Evolutionary conservation across 2,888 invertebrate genomes (phyloP), one percentile per base, ranked within the genome.

Genomic region (Cantharis flavilabris): DNA sequence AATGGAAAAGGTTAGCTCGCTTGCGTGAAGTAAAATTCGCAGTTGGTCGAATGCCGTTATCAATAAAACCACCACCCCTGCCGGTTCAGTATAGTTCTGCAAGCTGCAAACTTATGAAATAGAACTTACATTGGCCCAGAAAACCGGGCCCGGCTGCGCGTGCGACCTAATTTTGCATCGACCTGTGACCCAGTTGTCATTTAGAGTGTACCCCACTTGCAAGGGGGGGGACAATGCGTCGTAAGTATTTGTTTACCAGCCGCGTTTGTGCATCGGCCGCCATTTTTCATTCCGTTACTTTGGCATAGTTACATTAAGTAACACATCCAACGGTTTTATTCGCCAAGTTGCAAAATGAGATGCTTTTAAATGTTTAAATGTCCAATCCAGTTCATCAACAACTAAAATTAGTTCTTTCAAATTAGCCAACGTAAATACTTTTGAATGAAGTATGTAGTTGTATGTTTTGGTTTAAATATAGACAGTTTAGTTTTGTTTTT

Each of bases 101-200:
- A 67, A 70, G 75, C 77, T 76, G 76, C 72, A 73, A 75, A 76
- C 76, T 74, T 74, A 71, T 63, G 62, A 79, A 79, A 79, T 74
- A 76, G 78, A 76, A 69, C 78, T 71, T 71, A 76, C 65, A 76
- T 76, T 82, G 81, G 78, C 82, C 82, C 81, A 81, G 81, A 82
- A 81, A 81, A 81, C 81, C 80, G 81, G 81, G 81, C 81, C 72
- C 69, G 79, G 78, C 76, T 72, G 79, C 82, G 82, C 81, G 81
- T 81, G 82, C 81, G 82, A 82, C 82, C 82, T 77, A 72, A 81
- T 81, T 82, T 79, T 76, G 69, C 81, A 80, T 82, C 81, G 81
- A 81, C 81, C 82, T 82, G 82, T 77, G 82, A 81, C 82, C 82
- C 77, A 82, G 75, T 81, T 81, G 77, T 75, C 73, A 73, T 80